Evolutionary conservation across 2,888 invertebrate species (phyloP).

Genomic region (Meliscaeva auricollis): DNA sequence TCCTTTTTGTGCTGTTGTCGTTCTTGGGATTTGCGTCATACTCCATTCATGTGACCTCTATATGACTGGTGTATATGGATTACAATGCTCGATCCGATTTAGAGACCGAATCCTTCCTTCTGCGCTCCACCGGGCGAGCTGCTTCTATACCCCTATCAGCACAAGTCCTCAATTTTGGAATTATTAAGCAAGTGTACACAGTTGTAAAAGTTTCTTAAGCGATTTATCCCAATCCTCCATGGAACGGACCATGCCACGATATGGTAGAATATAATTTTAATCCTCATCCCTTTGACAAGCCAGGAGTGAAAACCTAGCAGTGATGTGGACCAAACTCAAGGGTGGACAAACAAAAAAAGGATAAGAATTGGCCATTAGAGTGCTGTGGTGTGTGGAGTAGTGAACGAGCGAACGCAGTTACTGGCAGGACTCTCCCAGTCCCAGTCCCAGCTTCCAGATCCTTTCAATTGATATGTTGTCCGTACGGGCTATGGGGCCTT

Average conservation of each 20-base stretch:
- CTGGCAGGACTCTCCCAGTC: neutral
- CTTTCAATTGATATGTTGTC: constrained; percentile 48
- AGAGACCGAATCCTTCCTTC: constrained; percentile 25
- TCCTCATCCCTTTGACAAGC: constrained; percentile 9
- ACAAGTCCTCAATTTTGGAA: constrained; percentile 55
- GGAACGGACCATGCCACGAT: constrained; percentile 10
- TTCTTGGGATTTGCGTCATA: constrained; percentile 10
- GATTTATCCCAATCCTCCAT: constrained; percentile 46
- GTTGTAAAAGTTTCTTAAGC: constrained; percentile 60
- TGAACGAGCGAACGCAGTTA: neutral
- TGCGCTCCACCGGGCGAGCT: neutral
- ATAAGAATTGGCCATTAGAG: constrained; percentile 47
- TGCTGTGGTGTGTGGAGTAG: neutral
- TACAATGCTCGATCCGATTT: constrained; percentile 57
- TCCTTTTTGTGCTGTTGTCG: constrained; percentile 22
- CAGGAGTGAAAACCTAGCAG: neutral
- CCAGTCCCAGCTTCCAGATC: constrained; percentile 3
- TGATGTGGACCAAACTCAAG: constrained; percentile 28
- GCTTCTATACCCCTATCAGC: neutral
- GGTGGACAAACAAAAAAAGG: constrained; percentile 17
- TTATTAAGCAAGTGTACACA: constrained; percentile 62
- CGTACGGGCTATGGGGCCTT: constrained; percentile 29
- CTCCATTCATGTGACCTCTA: constrained; percentile 31
- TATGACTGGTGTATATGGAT: constrained; percentile 42
- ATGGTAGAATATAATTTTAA: constrained; percentile 41